A percentile compares a stretch with the other conserved stretches of the same genome.
Evolutionary conservation across 2,113 vertebrate species (phyloP).

Genomic region (Leptocoma aspasia): DNA sequence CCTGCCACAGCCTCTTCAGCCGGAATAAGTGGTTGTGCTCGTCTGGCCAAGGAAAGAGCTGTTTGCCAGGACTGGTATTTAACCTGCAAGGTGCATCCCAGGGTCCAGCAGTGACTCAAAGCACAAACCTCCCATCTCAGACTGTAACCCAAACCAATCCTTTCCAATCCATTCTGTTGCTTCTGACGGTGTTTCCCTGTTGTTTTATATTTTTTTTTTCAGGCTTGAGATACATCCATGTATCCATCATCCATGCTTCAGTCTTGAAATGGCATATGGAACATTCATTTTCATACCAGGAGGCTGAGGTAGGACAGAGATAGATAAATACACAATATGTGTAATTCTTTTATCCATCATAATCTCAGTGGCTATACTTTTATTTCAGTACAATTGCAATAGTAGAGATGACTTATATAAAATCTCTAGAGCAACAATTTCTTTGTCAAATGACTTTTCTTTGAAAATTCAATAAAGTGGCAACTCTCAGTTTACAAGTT

Average conservation of each 20-base stretch:
- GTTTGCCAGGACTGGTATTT: not conserved
- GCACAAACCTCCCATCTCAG: not conserved
- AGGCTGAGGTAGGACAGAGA: not conserved
- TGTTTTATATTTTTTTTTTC: not conserved
- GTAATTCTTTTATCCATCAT: not conserved
- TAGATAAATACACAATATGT: not conserved
- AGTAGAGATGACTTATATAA: not conserved
- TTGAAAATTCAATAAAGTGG: not conserved
- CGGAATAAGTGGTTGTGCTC: not conserved
- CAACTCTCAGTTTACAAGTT: not conserved
- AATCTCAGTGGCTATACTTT: not conserved
- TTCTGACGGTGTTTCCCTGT: not conserved
- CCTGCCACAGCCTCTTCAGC: not conserved
- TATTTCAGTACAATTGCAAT: conserved; percentile 13
- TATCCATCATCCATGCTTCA: not conserved
- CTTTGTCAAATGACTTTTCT: conserved; percentile 17
- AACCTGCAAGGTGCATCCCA: not conserved
- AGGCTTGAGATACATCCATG: not conserved
- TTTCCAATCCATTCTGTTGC: not conserved
- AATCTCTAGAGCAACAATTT: not conserved
- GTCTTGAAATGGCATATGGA: not conserved
- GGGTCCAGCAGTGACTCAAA: not conserved
- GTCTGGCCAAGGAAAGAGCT: not conserved
- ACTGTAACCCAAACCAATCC: not conserved
- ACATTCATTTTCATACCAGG: not conserved